phyloP scores from a whole-genome alignment of 2,797 vertebrate species.

The Anas capensis region DNA sequence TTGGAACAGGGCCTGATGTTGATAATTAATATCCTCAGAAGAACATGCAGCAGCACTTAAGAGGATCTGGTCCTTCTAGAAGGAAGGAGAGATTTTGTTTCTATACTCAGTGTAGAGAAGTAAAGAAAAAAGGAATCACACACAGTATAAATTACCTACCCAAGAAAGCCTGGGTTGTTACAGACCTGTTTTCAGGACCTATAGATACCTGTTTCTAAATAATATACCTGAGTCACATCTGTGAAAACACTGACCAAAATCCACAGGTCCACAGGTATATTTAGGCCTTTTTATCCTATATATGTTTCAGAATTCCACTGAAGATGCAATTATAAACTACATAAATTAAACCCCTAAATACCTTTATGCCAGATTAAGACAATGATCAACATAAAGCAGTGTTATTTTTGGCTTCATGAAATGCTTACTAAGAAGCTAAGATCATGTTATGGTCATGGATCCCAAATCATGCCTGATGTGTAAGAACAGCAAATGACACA shows the following conservation, averaged over 20 bases:
- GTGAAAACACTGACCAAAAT: neutral
- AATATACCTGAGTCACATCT: neutral
- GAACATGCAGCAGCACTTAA: neutral
- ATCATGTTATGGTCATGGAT: neutral
- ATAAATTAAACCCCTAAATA: neutral
- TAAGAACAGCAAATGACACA: neutral
- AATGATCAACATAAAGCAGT: neutral
- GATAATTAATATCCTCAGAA: neutral
- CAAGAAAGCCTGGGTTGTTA: neutral
- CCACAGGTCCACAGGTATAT: neutral
- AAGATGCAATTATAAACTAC: neutral
- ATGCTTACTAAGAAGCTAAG: neutral
- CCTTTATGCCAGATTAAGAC: neutral
- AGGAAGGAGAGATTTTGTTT: neutral
- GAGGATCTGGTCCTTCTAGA: neutral
- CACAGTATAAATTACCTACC: neutral
- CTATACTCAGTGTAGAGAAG: neutral
- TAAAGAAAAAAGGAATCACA: neutral
- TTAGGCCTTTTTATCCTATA: neutral
- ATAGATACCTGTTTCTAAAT: neutral
- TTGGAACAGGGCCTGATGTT: neutral
- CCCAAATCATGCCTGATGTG: fast-evolving
- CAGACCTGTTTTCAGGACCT: neutral
- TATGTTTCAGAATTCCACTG: neutral
- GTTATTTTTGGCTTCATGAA: constrained; percentile 5